phyloP scores from a whole-genome alignment of 2,888 invertebrate genomes.

The Leucozona laternaria region DNA sequence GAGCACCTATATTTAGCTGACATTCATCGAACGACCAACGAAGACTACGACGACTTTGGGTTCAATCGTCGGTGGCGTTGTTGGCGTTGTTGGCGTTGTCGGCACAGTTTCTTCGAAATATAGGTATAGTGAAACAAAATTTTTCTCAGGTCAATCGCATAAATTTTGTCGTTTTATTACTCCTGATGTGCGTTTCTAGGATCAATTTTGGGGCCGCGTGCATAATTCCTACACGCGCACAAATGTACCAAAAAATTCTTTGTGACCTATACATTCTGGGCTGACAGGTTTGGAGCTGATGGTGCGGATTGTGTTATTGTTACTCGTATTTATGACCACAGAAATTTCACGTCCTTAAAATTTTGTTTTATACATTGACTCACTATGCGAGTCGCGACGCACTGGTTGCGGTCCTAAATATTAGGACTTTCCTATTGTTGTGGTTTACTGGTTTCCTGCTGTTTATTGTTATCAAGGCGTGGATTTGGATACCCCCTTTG shows the following conservation, averaged over 20 bases:
- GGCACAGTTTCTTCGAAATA: conserved; percentile 34
- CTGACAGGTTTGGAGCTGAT: conserved; percentile 31
- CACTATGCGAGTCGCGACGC: conserved; percentile 9
- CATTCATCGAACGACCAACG: conserved; percentile 62
- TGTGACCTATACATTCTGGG: conserved; percentile 54
- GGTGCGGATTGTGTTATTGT: conserved; percentile 40
- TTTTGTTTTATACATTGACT: conserved; percentile 35
- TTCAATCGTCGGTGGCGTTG: too few species aligned
- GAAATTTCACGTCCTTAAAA: conserved; percentile 44
- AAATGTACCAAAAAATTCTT: conserved; percentile 70
- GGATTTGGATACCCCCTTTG: conserved; percentile 57
- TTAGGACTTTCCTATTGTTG: conserved; percentile 65
- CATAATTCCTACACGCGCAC: conserved; percentile 70
- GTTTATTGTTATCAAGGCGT: conserved; percentile 61
- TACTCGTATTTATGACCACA: conserved; percentile 71
- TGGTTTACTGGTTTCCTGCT: conserved; percentile 73
- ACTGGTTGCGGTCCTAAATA: conserved; percentile 72
- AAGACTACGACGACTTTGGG: conserved; percentile 25
- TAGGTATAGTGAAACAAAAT: conserved; percentile 39
- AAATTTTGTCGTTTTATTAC: conserved; percentile 76
- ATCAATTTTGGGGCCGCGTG: conserved; percentile 76
- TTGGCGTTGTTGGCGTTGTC: too few species aligned
- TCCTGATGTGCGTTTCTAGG: conserved; percentile 77
- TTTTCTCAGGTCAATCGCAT: conserved; percentile 71
- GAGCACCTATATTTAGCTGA: conserved; percentile 57